Conservation (phyloP, 2,888 invertebrate species). For the Papilio gigon region DNA sequence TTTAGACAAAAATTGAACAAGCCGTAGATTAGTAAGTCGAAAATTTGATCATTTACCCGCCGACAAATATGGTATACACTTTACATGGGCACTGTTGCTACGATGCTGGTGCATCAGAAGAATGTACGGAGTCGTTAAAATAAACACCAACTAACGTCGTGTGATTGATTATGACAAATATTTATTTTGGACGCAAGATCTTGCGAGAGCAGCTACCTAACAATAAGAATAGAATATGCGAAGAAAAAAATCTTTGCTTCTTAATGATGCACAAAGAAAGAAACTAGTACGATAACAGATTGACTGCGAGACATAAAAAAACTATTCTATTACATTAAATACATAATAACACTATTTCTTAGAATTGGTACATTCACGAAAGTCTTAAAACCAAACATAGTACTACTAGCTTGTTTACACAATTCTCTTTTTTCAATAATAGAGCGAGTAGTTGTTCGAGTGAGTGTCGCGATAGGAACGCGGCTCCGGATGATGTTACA, state of each 20-base stretch:
- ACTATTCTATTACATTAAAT: no score
- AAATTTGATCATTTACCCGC: background rate
- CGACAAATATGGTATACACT: background rate
- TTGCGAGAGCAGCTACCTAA: no score
- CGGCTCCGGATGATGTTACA: slow-evolving; percentile 14
- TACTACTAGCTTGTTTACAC: background rate
- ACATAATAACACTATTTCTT: no score
- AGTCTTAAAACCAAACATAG: no score
- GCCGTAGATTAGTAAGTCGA: background rate
- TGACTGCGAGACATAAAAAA: no score
- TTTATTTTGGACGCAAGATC: background rate
- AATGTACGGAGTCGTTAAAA: background rate
- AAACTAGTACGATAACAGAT: no score
- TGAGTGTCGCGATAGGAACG: background rate
- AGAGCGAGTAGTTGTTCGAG: slow-evolving; percentile 16
- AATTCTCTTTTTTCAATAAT: background rate
- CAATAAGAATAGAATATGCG: no score
- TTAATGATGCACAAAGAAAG: no score
- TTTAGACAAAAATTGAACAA: background rate
- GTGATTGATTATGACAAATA: no score
- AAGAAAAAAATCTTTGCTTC: no score
- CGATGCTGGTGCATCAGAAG: no score
- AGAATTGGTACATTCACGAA: no score
- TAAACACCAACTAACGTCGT: background rate
- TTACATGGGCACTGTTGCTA: background rate